Conservation (phyloP, 2,888 invertebrate species). For the Cylindroiulus punctatus region DNA sequence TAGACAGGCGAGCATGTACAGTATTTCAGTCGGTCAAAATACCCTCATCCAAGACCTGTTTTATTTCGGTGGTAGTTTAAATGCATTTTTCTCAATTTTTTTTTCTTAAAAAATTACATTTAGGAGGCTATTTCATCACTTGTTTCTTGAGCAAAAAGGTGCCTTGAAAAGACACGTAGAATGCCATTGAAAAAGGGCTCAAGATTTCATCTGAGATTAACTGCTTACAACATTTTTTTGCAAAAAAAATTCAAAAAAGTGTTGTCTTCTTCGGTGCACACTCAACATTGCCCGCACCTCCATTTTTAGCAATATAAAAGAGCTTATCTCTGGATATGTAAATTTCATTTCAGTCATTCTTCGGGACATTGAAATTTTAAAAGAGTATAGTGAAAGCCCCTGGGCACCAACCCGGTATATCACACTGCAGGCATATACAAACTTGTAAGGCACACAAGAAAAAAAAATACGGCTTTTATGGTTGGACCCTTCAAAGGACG, state of each 20-base stretch:
- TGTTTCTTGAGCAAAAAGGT: background rate
- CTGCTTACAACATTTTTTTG: background rate
- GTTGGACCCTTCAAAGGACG: constrained; percentile 35
- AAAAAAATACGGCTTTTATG: background rate
- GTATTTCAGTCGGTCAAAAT: background rate
- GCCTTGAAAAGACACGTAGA: background rate
- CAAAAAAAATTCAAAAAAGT: background rate
- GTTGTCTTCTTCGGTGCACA: background rate
- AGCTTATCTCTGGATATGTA: constrained; percentile 30
- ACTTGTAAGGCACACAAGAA: background rate
- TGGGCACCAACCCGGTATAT: constrained; percentile 14
- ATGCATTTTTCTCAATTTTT: background rate
- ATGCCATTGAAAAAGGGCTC: constrained; percentile 1
- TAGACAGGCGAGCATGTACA: background rate
- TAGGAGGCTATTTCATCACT: background rate
- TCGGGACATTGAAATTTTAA: constrained; percentile 31
- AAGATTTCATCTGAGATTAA: constrained; percentile 31
- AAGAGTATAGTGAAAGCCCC: constrained; percentile 13
- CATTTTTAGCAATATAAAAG: constrained; percentile 36
- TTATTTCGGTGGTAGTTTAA: background rate
- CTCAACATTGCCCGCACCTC: background rate
- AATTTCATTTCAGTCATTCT: constrained; percentile 35
- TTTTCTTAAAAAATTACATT: background rate
- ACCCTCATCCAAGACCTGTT: background rate
- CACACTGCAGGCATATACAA: background rate